Base-by-base conservation (phyloP, 2,888 invertebrate species). In the Holacanthella duospinosa region DNA sequence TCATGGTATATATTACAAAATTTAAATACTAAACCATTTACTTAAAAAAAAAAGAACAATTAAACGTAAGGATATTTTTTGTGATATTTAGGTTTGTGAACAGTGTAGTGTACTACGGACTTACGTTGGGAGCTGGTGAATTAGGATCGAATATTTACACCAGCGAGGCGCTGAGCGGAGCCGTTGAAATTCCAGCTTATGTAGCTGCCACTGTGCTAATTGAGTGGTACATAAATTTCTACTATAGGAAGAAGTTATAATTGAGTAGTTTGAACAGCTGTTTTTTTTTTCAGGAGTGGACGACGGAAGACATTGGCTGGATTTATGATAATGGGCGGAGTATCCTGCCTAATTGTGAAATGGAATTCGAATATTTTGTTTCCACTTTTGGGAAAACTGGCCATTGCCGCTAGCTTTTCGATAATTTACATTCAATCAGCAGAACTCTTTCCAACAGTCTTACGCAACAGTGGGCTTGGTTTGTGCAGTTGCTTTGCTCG, bases 371-470 rank as follows among this genome's bases (percentile, higher is more conserved):
- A 63, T 2, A 57, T 70, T 21, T 57, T 63, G 2, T 44, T 73
- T 66, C 75, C 56, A 61, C 72, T 61, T 74, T 77, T 66, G 70
- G 79, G 79, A n/a, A 80, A 80, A 71, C 76, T 79, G 36, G 76
- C 79, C 1, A 78, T 79, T 57, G 77, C 80, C 0, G 77, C 77
- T 6, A 78, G 77, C 28, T 80, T 80, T 68, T 77, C 78, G 6
- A 75, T 78, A 26, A 77, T 79, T 55, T 80, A 80, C 73, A 68
- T 59, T 19, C 54, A 43, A 27, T 60, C 54, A 43, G 77, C 79
- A 1, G 81, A 81, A 69, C 74, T 81, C 2, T 80, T 79, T 72
- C 80, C 80, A 0, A 81, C 81, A 0, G 75, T 77, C 2, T 75
- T 79, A n/a, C 71, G 80, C 25, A 80, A 79, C 71, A 64, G 68